Evolutionary conservation across 2,797 vertebrate species (phyloP).

Genomic region (Aselliscus stoliczkanus): DNA sequence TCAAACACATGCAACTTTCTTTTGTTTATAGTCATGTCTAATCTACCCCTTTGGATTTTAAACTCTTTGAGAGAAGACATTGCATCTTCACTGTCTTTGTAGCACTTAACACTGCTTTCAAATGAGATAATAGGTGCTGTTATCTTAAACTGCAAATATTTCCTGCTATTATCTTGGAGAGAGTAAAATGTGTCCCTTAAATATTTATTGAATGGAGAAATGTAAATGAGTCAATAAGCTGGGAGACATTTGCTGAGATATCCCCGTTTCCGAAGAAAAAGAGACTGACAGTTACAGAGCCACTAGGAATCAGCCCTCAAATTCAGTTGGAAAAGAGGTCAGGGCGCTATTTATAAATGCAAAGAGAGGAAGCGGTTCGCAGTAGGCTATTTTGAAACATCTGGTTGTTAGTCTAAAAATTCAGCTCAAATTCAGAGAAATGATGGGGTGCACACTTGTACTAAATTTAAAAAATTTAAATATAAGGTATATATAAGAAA

Average conservation of each 20-base stretch:
- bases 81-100: constrained; percentile 36
- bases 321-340: constrained; percentile 72
- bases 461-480: neutral
- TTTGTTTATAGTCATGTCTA: neutral
- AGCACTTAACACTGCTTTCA: neutral
- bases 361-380: constrained; percentile 62
- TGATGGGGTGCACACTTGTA: constrained; percentile 1
- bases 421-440: constrained; percentile 43
- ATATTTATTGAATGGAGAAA: constrained; percentile 42
- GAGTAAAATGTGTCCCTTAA: constrained; percentile 9
- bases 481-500: neutral
- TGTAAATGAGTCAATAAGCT: neutral
- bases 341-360: constrained; percentile 72
- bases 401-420: constrained; percentile 64
- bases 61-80: neutral
- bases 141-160: constrained; percentile 47
- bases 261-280: constrained; percentile 6
- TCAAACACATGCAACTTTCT: neutral
- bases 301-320: constrained; percentile 47
- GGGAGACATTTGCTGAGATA: constrained; percentile 19
- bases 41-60: constrained; percentile 19
- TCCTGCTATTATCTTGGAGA: constrained; percentile 38
- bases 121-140: neutral
- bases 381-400: constrained; percentile 71
- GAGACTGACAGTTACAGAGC: constrained; percentile 7